Evolutionary conservation across 1,140 invertebrate genomes (phyloP), one percentile per base, ranked within the genome.

Genomic region (Riptortus pedestris): DNA sequence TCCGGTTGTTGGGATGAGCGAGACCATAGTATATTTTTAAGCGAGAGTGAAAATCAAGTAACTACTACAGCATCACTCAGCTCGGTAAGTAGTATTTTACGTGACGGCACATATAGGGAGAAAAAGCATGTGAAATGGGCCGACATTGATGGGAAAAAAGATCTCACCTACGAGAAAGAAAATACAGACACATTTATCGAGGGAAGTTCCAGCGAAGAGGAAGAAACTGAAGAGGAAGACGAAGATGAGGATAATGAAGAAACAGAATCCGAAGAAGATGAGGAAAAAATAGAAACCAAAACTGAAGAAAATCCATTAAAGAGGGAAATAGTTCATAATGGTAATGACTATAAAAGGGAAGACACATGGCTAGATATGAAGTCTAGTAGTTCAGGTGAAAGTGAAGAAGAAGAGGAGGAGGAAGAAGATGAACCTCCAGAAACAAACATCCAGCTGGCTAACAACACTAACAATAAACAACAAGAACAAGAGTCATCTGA

Each of bases 81-180:
- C 48, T 22, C n/a, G 2, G 22, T 24, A 24, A 55, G 24, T 24
- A 24, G 51, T 4, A 26, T 26, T 3, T 16, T 27, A 3, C 9
- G 12, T 24, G 14, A 27, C 18, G 20, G 18, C 0, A 38, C 5
- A 5, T 14, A 38, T 5, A 22, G 24, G 22, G 51, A 55, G 51
- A 55, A 55, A 24, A 55, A 55, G 22, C 18, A 24, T 5, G 51
- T 55, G 20, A 55, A 55, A 12, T 55, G 51, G 51, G 51, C 51
- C 51, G 51, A 55, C 51, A 55, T 55, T 24, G 51, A 55, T 24
- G 51, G 51, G 2, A 2, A 55, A 12, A 55, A 14, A 14, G 14
- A 55, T 24, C 22, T 55, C 18, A 55, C 51, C 51, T 47, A 47
- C 16, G 45, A 4, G 16, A 18, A 24, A 2, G 51, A 22, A 26